Evolutionary conservation across 2,797 vertebrate genomes (phyloP), one percentile per base, ranked within the genome.

Genomic region (Allochrocebus solatus): DNA sequence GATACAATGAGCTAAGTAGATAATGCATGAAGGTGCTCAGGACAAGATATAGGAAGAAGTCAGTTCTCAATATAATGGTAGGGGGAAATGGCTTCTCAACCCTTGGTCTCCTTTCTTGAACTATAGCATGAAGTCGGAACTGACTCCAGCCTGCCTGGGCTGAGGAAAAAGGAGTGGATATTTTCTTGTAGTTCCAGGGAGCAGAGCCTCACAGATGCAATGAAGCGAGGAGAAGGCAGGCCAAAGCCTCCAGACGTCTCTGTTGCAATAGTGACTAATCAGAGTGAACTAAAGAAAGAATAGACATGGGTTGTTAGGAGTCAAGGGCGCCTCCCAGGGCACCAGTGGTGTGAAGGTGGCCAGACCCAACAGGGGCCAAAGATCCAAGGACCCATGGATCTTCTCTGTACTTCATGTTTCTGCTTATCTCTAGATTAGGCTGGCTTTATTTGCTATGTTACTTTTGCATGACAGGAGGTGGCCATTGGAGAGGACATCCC

Each of bases 171-270:
- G 41, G 80, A 78, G 67, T 36, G 33, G 43, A 39, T 13, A 0
- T 41, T 76, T 82, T 24, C 79, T 33, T 57, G 19, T 17, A 50
- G 79, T 64, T 76, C 72, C 11, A 4, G 57, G 67, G 67, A 75
- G 43, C 11, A 39, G 43, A 76, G 61, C 17, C 48, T 64, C 4
- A 0, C 36, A 28, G 81, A 55, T 4, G 6, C 64, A 67, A 59
- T 86, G 87, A 89, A 46, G n/a, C 0, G 6, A 87, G n/a, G 36
- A 33, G 30, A 92, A 76, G 36, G 21, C 79, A 79, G 80, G 41
- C 28, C 9, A 7, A 41, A 5, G 59, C 4, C 0, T 41, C 48
- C 24, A 26, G 28, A 50, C 1, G 8, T 10, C 26, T 50, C 2
- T 0, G 28, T 2, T 16, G 14, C 8, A 4, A 39, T 7, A 57